These are phyloP conservation scores for Pelecanoides urinatrix DNA, from an alignment of 2,113 vertebrate species.

Conservation along the genomic window DNA sequence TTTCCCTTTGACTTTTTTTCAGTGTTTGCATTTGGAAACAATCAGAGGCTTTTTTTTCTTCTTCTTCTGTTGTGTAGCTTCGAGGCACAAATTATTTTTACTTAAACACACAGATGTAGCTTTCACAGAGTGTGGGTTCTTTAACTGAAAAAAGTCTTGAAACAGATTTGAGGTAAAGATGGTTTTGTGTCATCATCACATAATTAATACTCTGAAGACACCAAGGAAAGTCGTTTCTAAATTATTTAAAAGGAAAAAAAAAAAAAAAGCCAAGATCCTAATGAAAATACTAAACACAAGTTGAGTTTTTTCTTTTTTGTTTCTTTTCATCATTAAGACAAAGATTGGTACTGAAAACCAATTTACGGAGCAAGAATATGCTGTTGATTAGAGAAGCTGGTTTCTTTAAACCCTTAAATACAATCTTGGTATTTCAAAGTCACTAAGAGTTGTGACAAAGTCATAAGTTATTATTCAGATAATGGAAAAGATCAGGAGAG, in stretches of 20 bases:
- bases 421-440: neutral
- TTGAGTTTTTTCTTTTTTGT: too few species aligned
- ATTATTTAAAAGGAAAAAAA: neutral
- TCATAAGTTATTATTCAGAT: neutral
- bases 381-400: neutral
- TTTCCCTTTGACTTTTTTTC: neutral
- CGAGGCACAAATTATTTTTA: slow-evolving; percentile 24
- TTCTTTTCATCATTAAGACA: neutral
- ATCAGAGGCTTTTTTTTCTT: neutral
- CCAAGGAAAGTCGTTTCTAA: neutral
- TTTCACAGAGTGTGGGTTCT: neutral
- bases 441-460: neutral
- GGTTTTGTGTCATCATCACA: neutral
- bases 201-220: neutral
- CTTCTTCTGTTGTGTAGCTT: neutral
- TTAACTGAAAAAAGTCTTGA: neutral
- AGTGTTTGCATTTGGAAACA: neutral
- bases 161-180: neutral
- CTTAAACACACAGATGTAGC: neutral
- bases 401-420: neutral
- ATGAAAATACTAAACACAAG: neutral
- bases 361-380: neutral
- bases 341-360: neutral
- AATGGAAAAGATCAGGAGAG: neutral
- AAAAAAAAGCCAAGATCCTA: neutral